These are phyloP conservation scores for Rousettus madagascariensis DNA, from an alignment of 2,797 vertebrate genomes.

Conservation along the genomic window DNA sequence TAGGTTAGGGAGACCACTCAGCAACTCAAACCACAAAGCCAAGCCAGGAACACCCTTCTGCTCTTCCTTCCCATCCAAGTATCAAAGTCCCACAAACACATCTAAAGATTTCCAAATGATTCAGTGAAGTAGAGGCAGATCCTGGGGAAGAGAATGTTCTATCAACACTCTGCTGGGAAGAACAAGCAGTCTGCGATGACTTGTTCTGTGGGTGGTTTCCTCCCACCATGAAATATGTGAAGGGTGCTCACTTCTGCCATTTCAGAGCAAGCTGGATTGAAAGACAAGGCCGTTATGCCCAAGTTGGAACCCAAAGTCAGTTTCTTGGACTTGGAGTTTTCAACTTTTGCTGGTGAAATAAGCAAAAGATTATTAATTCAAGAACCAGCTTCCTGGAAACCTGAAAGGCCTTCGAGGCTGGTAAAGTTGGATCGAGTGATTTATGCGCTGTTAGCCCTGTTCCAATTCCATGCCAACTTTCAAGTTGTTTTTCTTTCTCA, in stretches of 20 bases:
- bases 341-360: neutral
- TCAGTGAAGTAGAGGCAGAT: conserved; percentile 66
- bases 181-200: conserved; percentile 70
- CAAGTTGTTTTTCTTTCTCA: neutral
- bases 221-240: conserved; percentile 74
- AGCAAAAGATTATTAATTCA: neutral
- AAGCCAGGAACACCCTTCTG: conserved; percentile 65
- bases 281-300: conserved; percentile 51
- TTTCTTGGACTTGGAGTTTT: neutral
- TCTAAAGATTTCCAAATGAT: conserved; percentile 58
- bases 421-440: neutral
- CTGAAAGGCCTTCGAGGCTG: neutral
- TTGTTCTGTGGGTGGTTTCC: conserved; percentile 74
- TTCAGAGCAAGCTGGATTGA: conserved; percentile 61
- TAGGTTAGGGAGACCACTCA: conserved; percentile 41
- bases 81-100: conserved; percentile 36
- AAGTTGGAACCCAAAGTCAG: conserved; percentile 41
- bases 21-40: conserved; percentile 26
- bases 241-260: conserved; percentile 63
- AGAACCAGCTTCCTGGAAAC: neutral
- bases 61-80: conserved; percentile 57
- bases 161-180: conserved; percentile 64
- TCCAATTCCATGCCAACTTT: neutral
- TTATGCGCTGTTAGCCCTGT: neutral
- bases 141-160: conserved; percentile 63